These are phyloP conservation scores for Merops nubicus DNA, from an alignment of 2,113 vertebrate genomes.

Conservation along the genomic window DNA sequence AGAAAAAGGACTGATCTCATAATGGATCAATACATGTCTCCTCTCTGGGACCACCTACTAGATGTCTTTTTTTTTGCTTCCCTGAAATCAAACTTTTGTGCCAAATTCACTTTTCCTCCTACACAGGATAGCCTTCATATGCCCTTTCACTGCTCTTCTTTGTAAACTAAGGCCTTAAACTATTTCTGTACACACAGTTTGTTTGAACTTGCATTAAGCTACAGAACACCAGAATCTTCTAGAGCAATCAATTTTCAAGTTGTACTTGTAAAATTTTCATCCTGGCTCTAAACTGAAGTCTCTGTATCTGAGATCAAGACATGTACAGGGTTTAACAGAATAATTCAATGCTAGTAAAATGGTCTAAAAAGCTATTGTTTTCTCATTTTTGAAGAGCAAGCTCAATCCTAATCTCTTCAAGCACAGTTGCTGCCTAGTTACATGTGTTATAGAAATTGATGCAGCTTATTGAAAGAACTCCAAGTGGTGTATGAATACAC, in stretches of 20 bases:
- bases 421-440: background rate
- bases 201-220: background rate
- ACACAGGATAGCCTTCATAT: background rate
- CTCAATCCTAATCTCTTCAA: background rate
- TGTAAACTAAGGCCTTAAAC: background rate
- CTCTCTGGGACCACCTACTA: background rate
- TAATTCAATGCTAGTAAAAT: background rate
- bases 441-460: background rate
- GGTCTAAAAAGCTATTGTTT: background rate
- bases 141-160: background rate
- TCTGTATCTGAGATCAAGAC: background rate
- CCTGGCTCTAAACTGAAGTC: background rate
- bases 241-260: background rate
- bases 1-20: background rate
- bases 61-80: background rate
- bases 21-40: fast-evolving
- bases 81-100: background rate
- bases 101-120: background rate
- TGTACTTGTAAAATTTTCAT: background rate
- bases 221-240: background rate
- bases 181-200: background rate
- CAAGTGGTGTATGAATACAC: background rate
- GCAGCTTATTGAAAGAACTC: background rate
- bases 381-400: background rate
- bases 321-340: background rate